Conservation (phyloP, 2,888 invertebrate genomes). For the Lymantria monacha region DNA sequence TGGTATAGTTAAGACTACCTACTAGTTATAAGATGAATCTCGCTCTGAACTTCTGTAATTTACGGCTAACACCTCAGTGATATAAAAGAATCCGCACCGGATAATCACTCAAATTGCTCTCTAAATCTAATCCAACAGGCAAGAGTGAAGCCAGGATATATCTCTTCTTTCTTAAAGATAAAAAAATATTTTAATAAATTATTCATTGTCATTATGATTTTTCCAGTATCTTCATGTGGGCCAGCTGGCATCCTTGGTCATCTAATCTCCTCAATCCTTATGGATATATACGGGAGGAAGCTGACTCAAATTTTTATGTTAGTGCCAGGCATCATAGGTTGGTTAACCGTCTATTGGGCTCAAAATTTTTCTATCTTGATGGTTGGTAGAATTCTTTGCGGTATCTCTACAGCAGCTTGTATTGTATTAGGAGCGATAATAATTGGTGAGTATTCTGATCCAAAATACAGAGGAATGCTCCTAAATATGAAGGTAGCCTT, state of each 20-base stretch:
- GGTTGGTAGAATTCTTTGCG: constrained; percentile 39
- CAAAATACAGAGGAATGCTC: constrained; percentile 49
- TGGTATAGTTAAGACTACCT: no score
- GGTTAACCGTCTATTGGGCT: constrained; percentile 43
- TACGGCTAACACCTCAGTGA: no score
- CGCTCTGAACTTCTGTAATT: no score
- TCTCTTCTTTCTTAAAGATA: no score
- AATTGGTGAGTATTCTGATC: constrained; percentile 53
- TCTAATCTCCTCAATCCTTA: constrained; percentile 34
- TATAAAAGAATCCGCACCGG: no score
- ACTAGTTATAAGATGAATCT: no score
- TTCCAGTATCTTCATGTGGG: constrained; percentile 50
- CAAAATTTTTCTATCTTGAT: constrained; percentile 30
- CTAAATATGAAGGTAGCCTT: constrained; percentile 49
- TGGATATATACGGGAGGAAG: constrained; percentile 40
- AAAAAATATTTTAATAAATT: no score
- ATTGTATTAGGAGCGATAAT: constrained; percentile 44
- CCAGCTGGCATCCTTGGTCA: constrained; percentile 27
- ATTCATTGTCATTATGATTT: neutral
- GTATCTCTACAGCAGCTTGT: constrained; percentile 35
- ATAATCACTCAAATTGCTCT: no score
- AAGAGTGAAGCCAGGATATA: no score
- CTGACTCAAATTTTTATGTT: constrained; percentile 26
- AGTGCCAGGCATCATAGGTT: constrained; percentile 36
- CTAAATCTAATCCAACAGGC: no score